These are phyloP conservation scores for Apodemus speciosus DNA, from an alignment of 2,113 vertebrate genomes.

Conservation along the genomic window DNA sequence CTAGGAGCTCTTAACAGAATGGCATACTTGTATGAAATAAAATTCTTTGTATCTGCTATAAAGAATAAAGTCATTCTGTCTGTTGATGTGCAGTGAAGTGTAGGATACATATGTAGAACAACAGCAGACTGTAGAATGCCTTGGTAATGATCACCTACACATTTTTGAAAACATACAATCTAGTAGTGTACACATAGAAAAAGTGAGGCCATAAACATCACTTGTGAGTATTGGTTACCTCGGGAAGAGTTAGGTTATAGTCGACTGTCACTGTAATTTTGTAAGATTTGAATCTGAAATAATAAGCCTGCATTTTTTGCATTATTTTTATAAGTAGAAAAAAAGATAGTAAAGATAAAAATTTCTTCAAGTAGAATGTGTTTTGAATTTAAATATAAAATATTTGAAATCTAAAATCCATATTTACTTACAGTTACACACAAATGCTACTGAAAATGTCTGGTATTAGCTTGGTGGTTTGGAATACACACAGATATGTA, in stretches of 20 bases:
- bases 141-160: slow-evolving; percentile 49
- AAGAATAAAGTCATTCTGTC: slow-evolving; percentile 19
- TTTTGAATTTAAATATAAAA: slow-evolving; percentile 67
- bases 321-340: slow-evolving; percentile 72
- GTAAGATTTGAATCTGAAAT: slow-evolving; percentile 64
- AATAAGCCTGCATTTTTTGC: slow-evolving; percentile 62
- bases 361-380: slow-evolving; percentile 49
- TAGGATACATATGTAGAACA: slow-evolving; percentile 11
- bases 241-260: slow-evolving; percentile 61
- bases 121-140: slow-evolving; percentile 24
- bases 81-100: background rate
- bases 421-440: slow-evolving; percentile 1
- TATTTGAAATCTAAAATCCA: slow-evolving; percentile 55
- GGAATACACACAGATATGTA: background rate
- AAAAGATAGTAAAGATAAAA: slow-evolving; percentile 51
- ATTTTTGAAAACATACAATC: slow-evolving; percentile 59
- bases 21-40: slow-evolving; percentile 8
- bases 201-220: slow-evolving; percentile 54
- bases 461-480: background rate
- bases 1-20: background rate
- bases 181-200: slow-evolving; percentile 37
- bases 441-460: slow-evolving; percentile 54
- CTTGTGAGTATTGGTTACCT: slow-evolving; percentile 63
- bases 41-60: slow-evolving; percentile 23
- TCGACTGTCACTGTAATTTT: slow-evolving; percentile 55